Percentiles rank a stretch among this genome's conserved stretches.
Conservation (phyloP, 2,113 vertebrate genomes). For the Epinephelus cyanopodus region DNA sequence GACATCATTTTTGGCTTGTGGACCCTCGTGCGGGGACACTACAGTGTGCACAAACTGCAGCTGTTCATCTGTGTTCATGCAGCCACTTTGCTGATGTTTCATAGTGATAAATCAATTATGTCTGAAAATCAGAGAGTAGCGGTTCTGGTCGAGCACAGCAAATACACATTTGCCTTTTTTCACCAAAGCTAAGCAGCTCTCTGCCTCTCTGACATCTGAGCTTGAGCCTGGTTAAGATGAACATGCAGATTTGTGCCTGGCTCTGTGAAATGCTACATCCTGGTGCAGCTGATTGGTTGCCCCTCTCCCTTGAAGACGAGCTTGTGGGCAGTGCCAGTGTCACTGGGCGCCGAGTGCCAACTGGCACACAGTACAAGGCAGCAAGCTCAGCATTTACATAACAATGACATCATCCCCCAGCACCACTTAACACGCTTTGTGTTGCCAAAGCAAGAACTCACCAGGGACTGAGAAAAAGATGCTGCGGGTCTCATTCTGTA, state of each 20-base stretch:
- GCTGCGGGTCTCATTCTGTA: background rate
- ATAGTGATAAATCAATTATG: background rate
- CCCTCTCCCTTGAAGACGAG: slow-evolving; percentile 21
- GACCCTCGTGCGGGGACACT: too few species aligned
- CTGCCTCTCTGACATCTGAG: background rate
- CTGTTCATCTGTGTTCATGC: background rate
- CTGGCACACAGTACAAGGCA: slow-evolving; percentile 69
- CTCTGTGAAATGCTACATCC: background rate
- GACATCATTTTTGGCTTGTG: too few species aligned
- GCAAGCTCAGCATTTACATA: slow-evolving; percentile 80
- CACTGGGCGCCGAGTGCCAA: slow-evolving; percentile 65
- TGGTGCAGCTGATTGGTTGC: slow-evolving; percentile 23
- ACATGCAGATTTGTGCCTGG: background rate
- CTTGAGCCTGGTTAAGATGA: background rate
- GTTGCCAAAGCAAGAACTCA: slow-evolving; percentile 31
- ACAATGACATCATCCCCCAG: slow-evolving; percentile 82
- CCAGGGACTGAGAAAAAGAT: slow-evolving; percentile 19
- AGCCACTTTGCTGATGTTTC: background rate
- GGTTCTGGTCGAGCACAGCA: background rate
- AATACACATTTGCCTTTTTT: background rate
- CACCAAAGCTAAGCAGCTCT: background rate
- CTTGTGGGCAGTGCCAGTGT: slow-evolving; percentile 63
- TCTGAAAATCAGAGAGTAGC: background rate
- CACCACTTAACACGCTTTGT: slow-evolving; percentile 35
- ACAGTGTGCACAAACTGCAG: background rate